Evolutionary conservation across 2,113 vertebrate species (phyloP).

Genomic region (Perca flavescens): DNA sequence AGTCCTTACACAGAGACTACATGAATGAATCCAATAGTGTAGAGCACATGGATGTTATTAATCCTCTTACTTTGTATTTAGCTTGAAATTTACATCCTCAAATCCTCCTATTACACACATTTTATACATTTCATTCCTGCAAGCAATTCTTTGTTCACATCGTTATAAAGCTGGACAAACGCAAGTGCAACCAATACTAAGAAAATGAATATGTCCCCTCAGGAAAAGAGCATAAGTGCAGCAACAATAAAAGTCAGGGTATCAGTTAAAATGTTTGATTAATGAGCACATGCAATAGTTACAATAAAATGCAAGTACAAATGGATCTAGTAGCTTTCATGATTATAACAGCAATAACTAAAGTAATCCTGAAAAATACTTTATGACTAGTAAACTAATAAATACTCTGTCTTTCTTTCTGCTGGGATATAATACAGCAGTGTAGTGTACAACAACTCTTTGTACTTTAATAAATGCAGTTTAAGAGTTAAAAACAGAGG

Average conservation of each 20-base stretch:
- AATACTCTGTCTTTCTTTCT: not conserved
- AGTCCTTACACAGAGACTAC: not conserved
- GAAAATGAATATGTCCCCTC: constrained; percentile 10
- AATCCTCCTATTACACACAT: too few species aligned
- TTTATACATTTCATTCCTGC: not conserved
- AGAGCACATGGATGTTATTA: not conserved
- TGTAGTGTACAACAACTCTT: not conserved
- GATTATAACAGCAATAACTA: not conserved
- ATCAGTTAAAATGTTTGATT: not conserved
- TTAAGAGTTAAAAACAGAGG: not conserved
- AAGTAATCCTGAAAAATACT: not conserved
- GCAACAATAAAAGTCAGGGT: not conserved
- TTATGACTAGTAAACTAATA: too few species aligned
- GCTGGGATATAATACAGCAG: not conserved
- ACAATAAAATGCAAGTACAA: not conserved
- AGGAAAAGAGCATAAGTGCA: not conserved
- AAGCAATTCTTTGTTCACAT: not conserved
- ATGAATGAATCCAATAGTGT: not conserved
- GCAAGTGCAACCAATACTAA: not conserved
- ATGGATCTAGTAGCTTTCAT: not conserved
- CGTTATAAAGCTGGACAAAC: constrained; percentile 9
- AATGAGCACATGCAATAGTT: not conserved
- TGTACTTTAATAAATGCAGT: not conserved
- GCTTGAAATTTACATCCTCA: not conserved
- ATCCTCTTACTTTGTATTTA: not conserved